Evolutionary conservation across 1,140 invertebrate genomes (phyloP), one percentile per base, ranked within the genome.

Genomic region (Armadillidium nasatum): DNA sequence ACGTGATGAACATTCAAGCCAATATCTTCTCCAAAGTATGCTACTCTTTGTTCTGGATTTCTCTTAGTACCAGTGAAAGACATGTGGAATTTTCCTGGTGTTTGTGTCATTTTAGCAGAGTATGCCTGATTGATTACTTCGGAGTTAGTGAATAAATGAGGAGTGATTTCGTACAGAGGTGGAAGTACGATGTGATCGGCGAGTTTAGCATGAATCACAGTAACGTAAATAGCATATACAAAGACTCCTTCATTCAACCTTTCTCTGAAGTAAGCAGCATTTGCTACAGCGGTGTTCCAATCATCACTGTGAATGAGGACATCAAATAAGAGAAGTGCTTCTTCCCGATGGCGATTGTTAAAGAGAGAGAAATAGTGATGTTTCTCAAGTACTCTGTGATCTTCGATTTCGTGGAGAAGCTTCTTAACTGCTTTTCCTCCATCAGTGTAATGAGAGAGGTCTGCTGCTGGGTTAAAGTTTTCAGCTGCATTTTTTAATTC

Each of bases 1-100:
- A 87, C 88, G 82, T 95, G 91, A 81, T 88, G 90, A 0, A 88
- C 83, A 82, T 91, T 91, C n/a, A 92, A 85, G 76, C 88, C 90
- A 79, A 91, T 87, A 81, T 91, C 90, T 84, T 91, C 90, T 23
- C 88, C 87, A 82, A 90, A 79, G 71, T 78, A 91, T 76, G 88
- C 86, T 23, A 91, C 81, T 45, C 87, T 85, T n/a, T 79, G 84
- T 84, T 76, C 87, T 87, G 23, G 79, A 80, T 73, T 81, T 83
- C 73, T 77, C n/a, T n/a, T n/a, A 76, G 79, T 78, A 13, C 81
- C 81, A 23, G 77, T 78, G 33, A 78, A 78, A 4, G 71, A 43
- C 67, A 78, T 75, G 0, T 71, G 21, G 44, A 78, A 78, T n/a
- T 23, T 74, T 19, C 67, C 71, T 77, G 85, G 85, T 68, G 78